Evolutionary conservation across 2,797 vertebrate species (phyloP).

Genomic region (Enteromius mattozi): DNA sequence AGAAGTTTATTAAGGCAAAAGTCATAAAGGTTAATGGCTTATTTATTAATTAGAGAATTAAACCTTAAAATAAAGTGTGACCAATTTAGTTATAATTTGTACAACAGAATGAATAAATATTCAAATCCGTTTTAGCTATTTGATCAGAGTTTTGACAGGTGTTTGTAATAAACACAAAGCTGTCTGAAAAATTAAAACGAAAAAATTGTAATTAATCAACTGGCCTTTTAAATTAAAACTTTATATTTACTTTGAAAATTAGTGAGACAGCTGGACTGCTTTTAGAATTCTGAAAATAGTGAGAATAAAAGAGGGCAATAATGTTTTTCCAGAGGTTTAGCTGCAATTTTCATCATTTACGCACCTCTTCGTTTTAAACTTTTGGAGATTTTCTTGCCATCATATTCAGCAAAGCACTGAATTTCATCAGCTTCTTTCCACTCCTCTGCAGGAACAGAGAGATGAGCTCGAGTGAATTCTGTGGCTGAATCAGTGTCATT

Average conservation of each 20-base stretch:
- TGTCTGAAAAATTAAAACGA: neutral
- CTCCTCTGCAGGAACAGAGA: slow-evolving; percentile 29
- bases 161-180: neutral
- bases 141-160: neutral
- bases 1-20: neutral
- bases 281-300: neutral
- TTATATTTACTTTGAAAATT: neutral
- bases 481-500: slow-evolving; percentile 29
- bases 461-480: slow-evolving; percentile 39
- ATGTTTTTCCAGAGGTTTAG: neutral
- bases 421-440: neutral
- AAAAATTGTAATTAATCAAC: neutral
- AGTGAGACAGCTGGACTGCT: no score
- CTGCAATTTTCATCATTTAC: neutral
- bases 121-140: neutral
- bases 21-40: neutral
- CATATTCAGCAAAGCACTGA: slow-evolving; percentile 30
- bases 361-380: neutral
- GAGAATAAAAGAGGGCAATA: neutral
- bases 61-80: neutral
- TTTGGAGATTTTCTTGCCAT: slow-evolving; percentile 2
- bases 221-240: neutral
- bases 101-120: neutral
- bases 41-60: neutral
- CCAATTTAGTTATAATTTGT: neutral